phyloP scores from a whole-genome alignment of 1,140 invertebrate species.

The Drosophila santomea region DNA sequence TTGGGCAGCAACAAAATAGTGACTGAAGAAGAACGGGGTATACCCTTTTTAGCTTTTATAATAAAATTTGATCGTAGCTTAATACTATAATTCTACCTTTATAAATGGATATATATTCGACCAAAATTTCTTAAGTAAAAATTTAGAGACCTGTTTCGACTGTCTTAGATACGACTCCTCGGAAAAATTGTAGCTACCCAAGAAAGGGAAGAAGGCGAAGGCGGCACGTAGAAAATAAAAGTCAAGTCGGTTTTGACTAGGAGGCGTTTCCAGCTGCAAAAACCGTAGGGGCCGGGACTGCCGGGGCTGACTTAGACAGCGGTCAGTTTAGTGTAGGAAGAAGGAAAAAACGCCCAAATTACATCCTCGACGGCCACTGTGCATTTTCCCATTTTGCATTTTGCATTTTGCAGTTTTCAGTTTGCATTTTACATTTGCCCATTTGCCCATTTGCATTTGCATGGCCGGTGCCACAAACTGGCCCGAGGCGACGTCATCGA shows the following conservation, averaged over 20 bases:
- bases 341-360: constrained; percentile 56
- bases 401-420: constrained; percentile 60
- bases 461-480: constrained; percentile 64
- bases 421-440: no score
- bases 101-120: neutral
- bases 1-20: constrained; percentile 8
- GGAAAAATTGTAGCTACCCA: neutral
- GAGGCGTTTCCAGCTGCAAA: constrained; percentile 45
- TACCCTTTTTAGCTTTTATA: neutral
- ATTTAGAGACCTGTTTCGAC: no score
- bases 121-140: no score
- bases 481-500: constrained; percentile 50
- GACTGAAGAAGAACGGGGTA: neutral
- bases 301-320: constrained; percentile 31
- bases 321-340: constrained; percentile 55
- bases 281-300: neutral
- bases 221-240: constrained; percentile 30
- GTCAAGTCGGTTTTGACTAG: constrained; percentile 56
- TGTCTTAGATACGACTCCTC: no score
- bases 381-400: constrained; percentile 63
- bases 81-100: neutral
- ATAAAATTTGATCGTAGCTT: neutral
- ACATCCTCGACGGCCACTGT: constrained; percentile 43
- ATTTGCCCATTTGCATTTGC: constrained; percentile 65
- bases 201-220: neutral